Conservation (phyloP, 2,888 invertebrate species). For the Masnerella sp. region DNA sequence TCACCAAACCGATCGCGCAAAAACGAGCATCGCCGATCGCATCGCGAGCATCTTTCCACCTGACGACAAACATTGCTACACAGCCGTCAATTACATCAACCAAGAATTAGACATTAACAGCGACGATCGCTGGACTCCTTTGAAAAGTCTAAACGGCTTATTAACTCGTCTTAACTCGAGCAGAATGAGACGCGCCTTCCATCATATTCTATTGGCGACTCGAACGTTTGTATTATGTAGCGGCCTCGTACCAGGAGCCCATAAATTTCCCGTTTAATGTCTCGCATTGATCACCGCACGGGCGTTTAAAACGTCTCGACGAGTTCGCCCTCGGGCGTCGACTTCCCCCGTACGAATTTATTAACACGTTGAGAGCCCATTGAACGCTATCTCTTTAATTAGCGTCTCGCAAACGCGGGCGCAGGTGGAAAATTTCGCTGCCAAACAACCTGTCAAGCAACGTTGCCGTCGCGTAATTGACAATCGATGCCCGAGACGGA, state of each 20-base stretch:
- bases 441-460: background rate
- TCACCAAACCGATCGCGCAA: no score
- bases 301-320: constrained; percentile 55
- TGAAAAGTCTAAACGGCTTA: constrained; percentile 39
- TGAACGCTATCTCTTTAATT: constrained; percentile 49
- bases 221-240: constrained; percentile 51
- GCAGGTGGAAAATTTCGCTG: constrained; percentile 18
- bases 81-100: background rate
- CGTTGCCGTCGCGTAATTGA: no score
- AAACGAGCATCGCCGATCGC: no score
- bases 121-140: constrained; percentile 27
- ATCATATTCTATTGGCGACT: constrained; percentile 52
- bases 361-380: constrained; percentile 47
- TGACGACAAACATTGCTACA: no score
- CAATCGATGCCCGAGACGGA: constrained; percentile 21
- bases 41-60: no score
- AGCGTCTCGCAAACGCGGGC: constrained; percentile 12
- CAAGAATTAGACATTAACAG: constrained; percentile 5
- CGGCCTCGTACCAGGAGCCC: constrained; percentile 32
- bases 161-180: constrained; percentile 48
- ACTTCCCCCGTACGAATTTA: constrained; percentile 43
- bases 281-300: constrained; percentile 54
- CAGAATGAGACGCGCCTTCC: constrained; percentile 38
- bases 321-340: constrained; percentile 45
- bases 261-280: constrained; percentile 59